A percentile compares a stretch with the other conserved stretches of the same genome.
Evolutionary conservation across 2,888 invertebrate genomes (phyloP).

Genomic region (Catocala nupta): DNA sequence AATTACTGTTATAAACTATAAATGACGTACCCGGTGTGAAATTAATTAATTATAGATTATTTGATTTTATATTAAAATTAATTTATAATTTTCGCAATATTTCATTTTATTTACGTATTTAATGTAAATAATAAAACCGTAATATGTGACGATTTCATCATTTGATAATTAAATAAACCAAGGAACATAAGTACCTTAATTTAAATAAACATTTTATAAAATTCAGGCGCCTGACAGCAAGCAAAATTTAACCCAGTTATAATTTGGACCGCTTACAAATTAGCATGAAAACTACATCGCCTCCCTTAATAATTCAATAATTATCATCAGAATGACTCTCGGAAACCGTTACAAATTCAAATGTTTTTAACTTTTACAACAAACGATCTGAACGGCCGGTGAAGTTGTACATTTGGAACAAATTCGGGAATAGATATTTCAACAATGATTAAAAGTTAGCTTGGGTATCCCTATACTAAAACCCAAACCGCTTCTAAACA

Average conservation of each 20-base stretch:
- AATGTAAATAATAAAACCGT: too few relatives aligned
- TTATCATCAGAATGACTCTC: slow-evolving; percentile 34
- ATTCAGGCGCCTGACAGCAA: too few relatives aligned
- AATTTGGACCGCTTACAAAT: slow-evolving; percentile 17
- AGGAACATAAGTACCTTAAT: too few relatives aligned
- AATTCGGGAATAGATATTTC: slow-evolving; percentile 48
- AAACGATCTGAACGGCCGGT: slow-evolving; percentile 29
- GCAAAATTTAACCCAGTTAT: neutral
- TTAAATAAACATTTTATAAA: too few relatives aligned
- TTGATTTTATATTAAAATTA: too few relatives aligned
- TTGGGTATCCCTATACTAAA: slow-evolving; percentile 17
- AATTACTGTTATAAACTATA: too few relatives aligned
- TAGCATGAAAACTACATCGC: slow-evolving; percentile 36
- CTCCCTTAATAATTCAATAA: slow-evolving; percentile 38
- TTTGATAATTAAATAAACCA: too few relatives aligned
- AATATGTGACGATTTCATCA: too few relatives aligned
- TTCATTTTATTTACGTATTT: too few relatives aligned
- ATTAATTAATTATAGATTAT: too few relatives aligned
- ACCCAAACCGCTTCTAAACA: neutral
- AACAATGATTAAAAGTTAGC: slow-evolving; percentile 51
- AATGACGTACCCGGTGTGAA: too few relatives aligned
- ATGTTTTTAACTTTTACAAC: slow-evolving; percentile 49
- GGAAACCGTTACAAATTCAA: slow-evolving; percentile 39
- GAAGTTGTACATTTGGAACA: slow-evolving; percentile 36
- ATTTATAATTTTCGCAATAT: too few relatives aligned